Base-by-base conservation (phyloP, 2,888 invertebrate genomes). In the Abrostola triplasia region DNA sequence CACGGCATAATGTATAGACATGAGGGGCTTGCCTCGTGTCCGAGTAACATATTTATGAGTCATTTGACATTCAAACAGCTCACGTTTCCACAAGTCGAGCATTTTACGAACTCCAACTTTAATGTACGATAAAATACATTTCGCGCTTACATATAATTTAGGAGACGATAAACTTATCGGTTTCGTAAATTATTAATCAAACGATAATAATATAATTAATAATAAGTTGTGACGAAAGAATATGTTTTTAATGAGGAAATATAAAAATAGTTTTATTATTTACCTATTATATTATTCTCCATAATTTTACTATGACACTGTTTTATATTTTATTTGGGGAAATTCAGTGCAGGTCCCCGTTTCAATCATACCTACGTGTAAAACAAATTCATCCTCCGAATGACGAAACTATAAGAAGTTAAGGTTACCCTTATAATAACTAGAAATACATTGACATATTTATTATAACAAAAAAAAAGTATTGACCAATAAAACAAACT, bases 41-140 rank as follows among this genome's bases (percentile, higher is more conserved):
- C 60, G 49, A 62, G 62, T 38, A 73, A 72, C 53, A 58, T 40
- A 52, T 57, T 60, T 56, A 65, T 80, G 79, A 79, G 48, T 79
- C 68, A 76, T 70, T 67, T 67, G 50, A 68, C 66, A 72, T 69
- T 70, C 67, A 70, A 63, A 51, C 63, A 6, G 50, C 55, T 72
- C 76, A 72, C 66, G 81, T 75, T 77, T 66, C 44, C 58, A 50
- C 6, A 51, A 67, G 62, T 59, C 66, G 60, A 50, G 55, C 61
- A 50, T 64, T 77, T 59, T 47, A 66, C 47, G 51, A 61, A 48
- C 12, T 58, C 37, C 24, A 47, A 50, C 47, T 41, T 8, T 59
- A 40, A 50, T 54, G 35, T n/a, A 12, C 35, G 10, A 54, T 64
- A 51, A 57, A 13, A 51, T 61, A 53, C 13, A 42, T 58, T 67